These are phyloP conservation scores for Amphiduros pacificus DNA, from an alignment of 2,888 invertebrate genomes.

Conservation along the genomic window DNA sequence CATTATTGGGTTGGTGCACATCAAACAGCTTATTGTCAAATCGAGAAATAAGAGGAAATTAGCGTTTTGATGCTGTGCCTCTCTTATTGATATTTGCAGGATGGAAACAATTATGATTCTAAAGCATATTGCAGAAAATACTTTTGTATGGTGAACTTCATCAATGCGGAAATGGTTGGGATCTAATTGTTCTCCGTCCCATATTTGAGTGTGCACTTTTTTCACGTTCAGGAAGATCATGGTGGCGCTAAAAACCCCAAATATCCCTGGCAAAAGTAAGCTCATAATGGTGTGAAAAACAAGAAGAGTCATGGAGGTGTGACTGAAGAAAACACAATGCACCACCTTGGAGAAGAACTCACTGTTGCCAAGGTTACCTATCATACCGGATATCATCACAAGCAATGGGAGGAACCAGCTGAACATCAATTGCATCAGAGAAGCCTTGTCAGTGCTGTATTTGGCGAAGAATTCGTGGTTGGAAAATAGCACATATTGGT, in stretches of 20 bases:
- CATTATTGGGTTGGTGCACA: background rate
- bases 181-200: background rate
- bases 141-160: background rate
- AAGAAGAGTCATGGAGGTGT: conserved; percentile 1
- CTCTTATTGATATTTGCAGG: background rate
- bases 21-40: background rate
- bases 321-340: background rate
- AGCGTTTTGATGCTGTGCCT: background rate
- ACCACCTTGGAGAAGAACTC: background rate
- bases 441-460: background rate
- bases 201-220: background rate
- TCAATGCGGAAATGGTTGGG: background rate
- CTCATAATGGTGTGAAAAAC: background rate
- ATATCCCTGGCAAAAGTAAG: background rate
- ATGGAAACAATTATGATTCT: background rate
- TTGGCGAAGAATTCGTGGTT: conserved; percentile 1
- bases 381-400: background rate
- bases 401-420: background rate
- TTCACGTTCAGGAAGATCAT: background rate
- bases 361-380: conserved; percentile 1
- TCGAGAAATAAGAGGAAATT: background rate
- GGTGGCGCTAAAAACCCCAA: background rate
- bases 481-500: background rate
- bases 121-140: background rate
- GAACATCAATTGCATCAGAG: background rate